phyloP scores from a whole-genome alignment of 2,113 vertebrate genomes.

The Ciconia stormi region DNA sequence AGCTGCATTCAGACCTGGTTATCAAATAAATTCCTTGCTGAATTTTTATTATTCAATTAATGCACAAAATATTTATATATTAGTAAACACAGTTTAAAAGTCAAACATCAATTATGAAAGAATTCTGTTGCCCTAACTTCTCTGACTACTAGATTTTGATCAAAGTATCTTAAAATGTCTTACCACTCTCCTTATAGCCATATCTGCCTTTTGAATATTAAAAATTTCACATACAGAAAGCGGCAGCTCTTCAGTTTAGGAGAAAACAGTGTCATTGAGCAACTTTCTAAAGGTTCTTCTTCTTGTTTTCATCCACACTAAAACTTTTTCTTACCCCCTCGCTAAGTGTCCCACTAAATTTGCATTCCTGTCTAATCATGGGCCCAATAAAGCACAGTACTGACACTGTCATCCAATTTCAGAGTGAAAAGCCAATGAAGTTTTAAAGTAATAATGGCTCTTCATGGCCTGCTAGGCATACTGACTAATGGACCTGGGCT shows the following conservation, averaged over 20 bases:
- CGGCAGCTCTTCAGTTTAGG: neutral
- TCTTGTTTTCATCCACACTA: neutral
- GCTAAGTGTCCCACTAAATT: neutral
- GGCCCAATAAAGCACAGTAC: neutral
- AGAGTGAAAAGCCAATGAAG: neutral
- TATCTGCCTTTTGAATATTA: neutral
- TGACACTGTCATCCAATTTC: neutral
- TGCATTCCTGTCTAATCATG: neutral
- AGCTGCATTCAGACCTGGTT: neutral
- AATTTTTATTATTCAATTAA: neutral
- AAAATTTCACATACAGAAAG: neutral
- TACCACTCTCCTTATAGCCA: neutral
- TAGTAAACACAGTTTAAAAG: neutral
- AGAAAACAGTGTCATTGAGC: neutral
- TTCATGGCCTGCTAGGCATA: neutral
- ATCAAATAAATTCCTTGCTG: neutral
- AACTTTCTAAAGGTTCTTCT: neutral
- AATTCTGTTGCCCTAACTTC: neutral
- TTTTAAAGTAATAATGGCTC: neutral
- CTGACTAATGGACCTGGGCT: neutral
- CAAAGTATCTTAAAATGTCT: neutral
- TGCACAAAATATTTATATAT: neutral
- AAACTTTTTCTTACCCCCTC: neutral
- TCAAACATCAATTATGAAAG: neutral
- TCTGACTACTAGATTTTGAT: neutral